Evolutionary conservation across 92 coral and sea anemone genomes (phyloP).

Genomic region (Epizoanthus fatuus): DNA sequence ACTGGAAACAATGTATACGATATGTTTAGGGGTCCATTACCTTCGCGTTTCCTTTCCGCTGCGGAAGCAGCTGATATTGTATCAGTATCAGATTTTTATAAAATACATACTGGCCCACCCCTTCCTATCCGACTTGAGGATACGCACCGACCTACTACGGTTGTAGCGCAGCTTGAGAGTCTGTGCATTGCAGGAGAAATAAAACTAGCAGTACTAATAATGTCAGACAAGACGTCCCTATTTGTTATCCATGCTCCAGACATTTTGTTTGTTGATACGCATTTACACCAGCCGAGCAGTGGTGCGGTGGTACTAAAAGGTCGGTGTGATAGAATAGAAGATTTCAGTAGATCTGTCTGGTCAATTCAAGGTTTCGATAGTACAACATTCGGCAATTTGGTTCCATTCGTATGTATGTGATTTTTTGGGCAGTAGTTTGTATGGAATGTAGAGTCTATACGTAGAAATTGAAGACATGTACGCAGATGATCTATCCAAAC

Average conservation of each 20-base stretch:
- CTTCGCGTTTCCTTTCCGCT: slow-evolving; percentile 28
- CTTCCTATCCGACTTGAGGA: slow-evolving; percentile 45
- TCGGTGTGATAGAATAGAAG: not conserved
- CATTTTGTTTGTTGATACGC: slow-evolving; percentile 34
- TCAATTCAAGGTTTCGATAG: not conserved
- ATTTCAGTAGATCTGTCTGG: slow-evolving; percentile 27
- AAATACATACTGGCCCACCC: not conserved
- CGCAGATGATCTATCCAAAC: not conserved
- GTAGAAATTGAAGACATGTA: not conserved
- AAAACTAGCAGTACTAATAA: slow-evolving; percentile 30
- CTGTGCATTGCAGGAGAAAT: not conserved
- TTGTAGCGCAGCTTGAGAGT: slow-evolving; percentile 12
- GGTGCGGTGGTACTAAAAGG: slow-evolving; percentile 40
- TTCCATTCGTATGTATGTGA: slow-evolving; percentile 10
- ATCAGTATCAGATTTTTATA: slow-evolving; percentile 9
- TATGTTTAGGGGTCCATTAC: slow-evolving; percentile 1
- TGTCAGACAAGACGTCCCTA: slow-evolving; percentile 32
- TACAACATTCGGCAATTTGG: slow-evolving; percentile 25
- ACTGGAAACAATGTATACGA: slow-evolving; percentile 43
- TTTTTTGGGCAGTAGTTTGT: not conserved
- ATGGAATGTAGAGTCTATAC: not conserved
- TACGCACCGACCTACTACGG: slow-evolving; percentile 22
- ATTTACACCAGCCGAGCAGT: slow-evolving; percentile 18
- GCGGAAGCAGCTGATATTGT: slow-evolving; percentile 43
- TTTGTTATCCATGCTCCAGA: slow-evolving; percentile 28